phyloP scores from a whole-genome alignment of 2,113 vertebrate genomes.

The Dermatemys mawii region DNA sequence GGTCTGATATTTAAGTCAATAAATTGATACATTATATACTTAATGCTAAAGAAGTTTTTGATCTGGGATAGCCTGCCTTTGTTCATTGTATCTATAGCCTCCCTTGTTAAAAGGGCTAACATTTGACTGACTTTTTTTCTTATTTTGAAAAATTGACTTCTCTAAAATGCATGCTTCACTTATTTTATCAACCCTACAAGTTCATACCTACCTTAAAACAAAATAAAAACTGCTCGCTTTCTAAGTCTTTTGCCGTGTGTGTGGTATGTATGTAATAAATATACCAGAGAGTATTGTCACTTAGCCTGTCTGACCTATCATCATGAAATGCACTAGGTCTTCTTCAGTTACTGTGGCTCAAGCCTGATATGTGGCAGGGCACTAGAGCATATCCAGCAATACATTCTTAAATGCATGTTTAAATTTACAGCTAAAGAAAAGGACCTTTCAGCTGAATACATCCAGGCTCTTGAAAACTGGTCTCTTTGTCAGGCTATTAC shows the following conservation, averaged over 20 bases:
- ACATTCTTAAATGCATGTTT: background rate
- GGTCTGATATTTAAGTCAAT: background rate
- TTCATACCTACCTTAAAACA: background rate
- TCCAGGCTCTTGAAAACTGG: constrained; percentile 87
- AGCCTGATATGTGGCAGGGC: background rate
- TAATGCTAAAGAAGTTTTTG: background rate
- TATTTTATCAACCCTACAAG: background rate
- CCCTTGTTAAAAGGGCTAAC: background rate
- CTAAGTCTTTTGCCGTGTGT: background rate
- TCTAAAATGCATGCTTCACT: background rate
- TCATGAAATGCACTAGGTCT: background rate
- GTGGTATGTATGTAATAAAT: too few species aligned
- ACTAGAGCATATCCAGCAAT: background rate
- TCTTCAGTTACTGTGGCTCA: background rate
- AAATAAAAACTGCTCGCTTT: background rate
- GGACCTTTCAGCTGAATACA: constrained; percentile 77
- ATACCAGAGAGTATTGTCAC: background rate
- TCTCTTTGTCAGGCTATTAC: constrained; percentile 89
- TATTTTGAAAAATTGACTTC: background rate
- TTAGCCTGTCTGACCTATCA: background rate
- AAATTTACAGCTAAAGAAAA: constrained; percentile 80
- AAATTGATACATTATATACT: background rate
- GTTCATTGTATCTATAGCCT: background rate
- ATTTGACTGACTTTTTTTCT: rapidly evolving
- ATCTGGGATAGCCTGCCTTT: background rate